Conservation (phyloP, 1,140 invertebrate species). For the Dendroctonus ponderosae region DNA sequence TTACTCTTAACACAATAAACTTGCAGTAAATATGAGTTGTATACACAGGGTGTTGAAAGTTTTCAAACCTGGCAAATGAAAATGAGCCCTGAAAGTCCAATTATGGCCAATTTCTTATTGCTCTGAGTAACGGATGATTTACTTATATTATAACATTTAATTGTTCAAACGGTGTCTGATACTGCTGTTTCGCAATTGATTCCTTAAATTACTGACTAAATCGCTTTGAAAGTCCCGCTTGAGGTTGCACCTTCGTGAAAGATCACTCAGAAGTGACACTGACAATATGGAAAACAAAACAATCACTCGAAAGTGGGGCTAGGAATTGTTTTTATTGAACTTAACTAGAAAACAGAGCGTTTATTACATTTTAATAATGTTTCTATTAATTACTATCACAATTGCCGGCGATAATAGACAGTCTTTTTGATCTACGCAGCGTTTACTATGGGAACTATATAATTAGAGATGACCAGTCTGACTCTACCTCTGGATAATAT, state of each 20-base stretch:
- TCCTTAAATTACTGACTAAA: no score
- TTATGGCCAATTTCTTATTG: no score
- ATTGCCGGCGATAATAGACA: background rate
- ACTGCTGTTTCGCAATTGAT: no score
- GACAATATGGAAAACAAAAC: background rate
- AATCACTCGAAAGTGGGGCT: background rate
- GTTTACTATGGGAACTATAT: slow-evolving; percentile 40
- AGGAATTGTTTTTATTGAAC: background rate
- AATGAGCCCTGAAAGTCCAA: no score
- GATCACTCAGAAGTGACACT: background rate
- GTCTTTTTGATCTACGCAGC: slow-evolving; percentile 8
- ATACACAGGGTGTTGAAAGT: no score
- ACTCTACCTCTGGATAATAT: slow-evolving; percentile 53
- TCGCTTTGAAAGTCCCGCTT: no score
- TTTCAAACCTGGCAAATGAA: no score
- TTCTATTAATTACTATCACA: background rate
- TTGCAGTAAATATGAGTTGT: no score
- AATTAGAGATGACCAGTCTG: slow-evolving; percentile 54
- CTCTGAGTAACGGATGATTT: no score
- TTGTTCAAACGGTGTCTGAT: no score
- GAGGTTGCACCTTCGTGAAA: background rate
- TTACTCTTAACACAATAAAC: no score
- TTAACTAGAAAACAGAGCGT: background rate
- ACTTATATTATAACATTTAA: no score
- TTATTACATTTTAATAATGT: slow-evolving; percentile 1